Conservation (phyloP, 1,140 invertebrate species). For the Solen grandis region DNA sequence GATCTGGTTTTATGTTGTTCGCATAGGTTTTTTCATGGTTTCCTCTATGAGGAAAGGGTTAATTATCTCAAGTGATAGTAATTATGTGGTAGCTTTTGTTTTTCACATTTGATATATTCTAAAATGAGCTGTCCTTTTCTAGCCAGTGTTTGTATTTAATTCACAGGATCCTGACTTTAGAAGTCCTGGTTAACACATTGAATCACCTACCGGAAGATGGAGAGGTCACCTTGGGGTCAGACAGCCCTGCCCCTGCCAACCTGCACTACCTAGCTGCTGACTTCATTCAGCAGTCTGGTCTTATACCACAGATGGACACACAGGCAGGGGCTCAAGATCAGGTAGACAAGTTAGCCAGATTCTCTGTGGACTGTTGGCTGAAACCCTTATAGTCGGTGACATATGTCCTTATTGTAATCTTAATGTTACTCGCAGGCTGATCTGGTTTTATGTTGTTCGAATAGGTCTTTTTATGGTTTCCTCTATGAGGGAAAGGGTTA, state of each 20-base stretch:
- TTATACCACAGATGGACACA: conserved; percentile 9
- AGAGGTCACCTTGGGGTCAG: too few species aligned
- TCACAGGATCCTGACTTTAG: conserved; percentile 12
- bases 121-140: not conserved
- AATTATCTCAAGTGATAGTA: not conserved
- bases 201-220: conserved; percentile 10
- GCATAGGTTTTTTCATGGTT: not conserved
- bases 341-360: not conserved
- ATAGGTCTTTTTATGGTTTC: not conserved
- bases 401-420: too few species aligned
- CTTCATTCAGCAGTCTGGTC: conserved; percentile 21
- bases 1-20: not conserved
- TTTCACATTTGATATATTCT: not conserved
- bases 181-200: conserved; percentile 26
- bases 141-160: not conserved
- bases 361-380: not conserved
- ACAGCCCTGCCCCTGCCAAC: conserved; percentile 12
- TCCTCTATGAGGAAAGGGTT: too few species aligned
- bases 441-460: not conserved
- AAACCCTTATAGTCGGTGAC: not conserved
- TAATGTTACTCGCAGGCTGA: too few species aligned
- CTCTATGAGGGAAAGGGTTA: not conserved
- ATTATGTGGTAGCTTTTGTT: not conserved
- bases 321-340: not conserved
- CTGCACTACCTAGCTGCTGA: conserved; percentile 32